These are phyloP conservation scores for Cyprinella venusta DNA, from an alignment of 2,797 vertebrate species.

Conservation along the genomic window DNA sequence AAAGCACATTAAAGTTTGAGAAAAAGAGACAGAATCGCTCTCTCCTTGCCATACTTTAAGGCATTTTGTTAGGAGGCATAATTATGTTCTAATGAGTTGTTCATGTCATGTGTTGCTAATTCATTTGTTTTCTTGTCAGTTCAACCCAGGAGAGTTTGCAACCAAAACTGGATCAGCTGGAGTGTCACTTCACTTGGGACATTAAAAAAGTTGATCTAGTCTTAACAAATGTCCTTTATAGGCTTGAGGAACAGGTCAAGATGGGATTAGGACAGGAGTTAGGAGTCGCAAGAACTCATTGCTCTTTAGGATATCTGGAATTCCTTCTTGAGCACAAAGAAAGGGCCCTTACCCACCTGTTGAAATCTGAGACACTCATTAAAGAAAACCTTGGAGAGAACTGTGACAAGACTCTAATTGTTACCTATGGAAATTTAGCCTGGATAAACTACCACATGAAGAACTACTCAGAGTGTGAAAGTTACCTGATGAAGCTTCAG, in stretches of 20 bases:
- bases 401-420: constrained; percentile 69
- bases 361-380: constrained; percentile 72
- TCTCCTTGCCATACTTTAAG: not conserved
- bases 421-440: constrained; percentile 79
- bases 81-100: not conserved
- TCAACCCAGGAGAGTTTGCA: constrained; percentile 63
- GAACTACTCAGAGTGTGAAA: constrained; percentile 66
- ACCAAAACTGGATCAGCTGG: constrained; percentile 68
- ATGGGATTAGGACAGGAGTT: constrained; percentile 52
- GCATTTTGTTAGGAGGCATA: not conserved
- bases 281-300: constrained; percentile 65
- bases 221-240: constrained; percentile 70
- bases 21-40: too few relatives aligned
- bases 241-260: constrained; percentile 62
- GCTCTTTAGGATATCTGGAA: constrained; percentile 73
- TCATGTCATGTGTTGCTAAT: not conserved
- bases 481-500: constrained; percentile 71
- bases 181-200: constrained; percentile 83
- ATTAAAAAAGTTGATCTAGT: constrained; percentile 69
- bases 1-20: too few relatives aligned
- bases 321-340: constrained; percentile 71
- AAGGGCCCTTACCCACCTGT: constrained; percentile 71
- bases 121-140: constrained; percentile 58
- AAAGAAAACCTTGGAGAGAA: constrained; percentile 54
- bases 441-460: constrained; percentile 77